These are phyloP conservation scores for Hybos culiciformis DNA, from an alignment of 2,888 invertebrate genomes.

Conservation along the genomic window DNA sequence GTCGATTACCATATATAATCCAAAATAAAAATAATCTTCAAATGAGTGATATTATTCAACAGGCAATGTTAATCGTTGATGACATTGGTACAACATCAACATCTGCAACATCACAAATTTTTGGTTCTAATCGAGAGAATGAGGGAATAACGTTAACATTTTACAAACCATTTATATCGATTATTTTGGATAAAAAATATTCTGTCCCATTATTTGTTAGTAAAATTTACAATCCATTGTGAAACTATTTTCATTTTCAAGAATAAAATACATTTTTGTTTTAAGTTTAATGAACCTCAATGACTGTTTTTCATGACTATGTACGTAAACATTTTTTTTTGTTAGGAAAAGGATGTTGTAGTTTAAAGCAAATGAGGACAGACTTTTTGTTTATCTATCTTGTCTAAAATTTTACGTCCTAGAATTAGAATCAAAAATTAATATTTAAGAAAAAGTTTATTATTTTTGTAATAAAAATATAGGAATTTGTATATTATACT, in stretches of 20 bases:
- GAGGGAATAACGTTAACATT: conserved; percentile 4
- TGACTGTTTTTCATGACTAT: too few relatives aligned
- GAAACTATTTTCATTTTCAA: background rate
- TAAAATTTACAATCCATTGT: background rate
- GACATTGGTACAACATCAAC: conserved; percentile 40
- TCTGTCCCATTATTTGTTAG: conserved; percentile 38
- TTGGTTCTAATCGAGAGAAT: conserved; percentile 1
- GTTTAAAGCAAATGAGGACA: too few relatives aligned
- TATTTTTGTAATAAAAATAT: too few relatives aligned
- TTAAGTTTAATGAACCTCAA: too few relatives aligned
- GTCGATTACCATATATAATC: conserved; percentile 30
- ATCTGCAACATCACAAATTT: conserved; percentile 33
- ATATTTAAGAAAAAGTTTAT: too few relatives aligned
- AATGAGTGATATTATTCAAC: conserved; percentile 38
- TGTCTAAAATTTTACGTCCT: too few relatives aligned
- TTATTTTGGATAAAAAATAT: conserved; percentile 38
- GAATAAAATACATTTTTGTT: too few relatives aligned
- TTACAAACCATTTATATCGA: conserved; percentile 39
- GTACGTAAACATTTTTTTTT: too few relatives aligned
- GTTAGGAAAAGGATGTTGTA: too few relatives aligned
- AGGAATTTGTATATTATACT: too few relatives aligned
- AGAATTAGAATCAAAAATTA: too few relatives aligned
- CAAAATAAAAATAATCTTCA: conserved; percentile 14
- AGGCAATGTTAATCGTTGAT: conserved; percentile 40
- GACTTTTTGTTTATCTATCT: too few relatives aligned